Percentiles rank a stretch among this genome's conserved stretches.
Evolutionary conservation across 2,797 vertebrate species (phyloP).

Genomic region (Aphelocoma californica): DNA sequence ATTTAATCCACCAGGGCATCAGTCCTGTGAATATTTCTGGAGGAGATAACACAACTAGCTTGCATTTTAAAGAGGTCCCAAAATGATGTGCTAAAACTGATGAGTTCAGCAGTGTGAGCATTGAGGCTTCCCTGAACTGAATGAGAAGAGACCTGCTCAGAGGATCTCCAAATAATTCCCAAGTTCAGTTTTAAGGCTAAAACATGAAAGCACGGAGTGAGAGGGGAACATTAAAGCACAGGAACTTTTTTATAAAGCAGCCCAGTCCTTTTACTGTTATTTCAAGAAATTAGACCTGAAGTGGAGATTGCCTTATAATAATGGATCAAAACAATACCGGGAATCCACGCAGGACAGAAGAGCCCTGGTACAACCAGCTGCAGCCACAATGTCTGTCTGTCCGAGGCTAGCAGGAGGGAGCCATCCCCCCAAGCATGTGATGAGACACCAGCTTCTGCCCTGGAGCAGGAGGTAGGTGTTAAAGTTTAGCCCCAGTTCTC

Average conservation of each 20-base stretch:
- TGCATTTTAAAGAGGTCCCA: background rate
- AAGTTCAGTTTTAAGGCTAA: background rate
- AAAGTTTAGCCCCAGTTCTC: background rate
- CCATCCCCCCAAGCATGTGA: fast-evolving
- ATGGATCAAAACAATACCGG: background rate
- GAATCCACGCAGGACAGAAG: background rate
- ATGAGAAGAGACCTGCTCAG: background rate
- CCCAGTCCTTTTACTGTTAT: background rate
- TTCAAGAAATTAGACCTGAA: background rate
- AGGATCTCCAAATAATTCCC: background rate
- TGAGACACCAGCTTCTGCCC: background rate
- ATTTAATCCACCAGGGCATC: background rate
- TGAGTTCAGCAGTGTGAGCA: background rate
- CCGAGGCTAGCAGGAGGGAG: background rate
- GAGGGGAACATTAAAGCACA: background rate
- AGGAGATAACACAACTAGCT: background rate
- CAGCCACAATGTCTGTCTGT: background rate
- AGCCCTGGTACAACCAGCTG: background rate
- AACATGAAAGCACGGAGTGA: background rate
- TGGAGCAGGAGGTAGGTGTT: background rate
- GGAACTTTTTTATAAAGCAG: background rate
- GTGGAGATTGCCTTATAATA: background rate
- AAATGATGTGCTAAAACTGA: background rate
- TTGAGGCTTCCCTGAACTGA: background rate
- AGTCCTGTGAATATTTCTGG: background rate